Conservation (phyloP, 2,888 invertebrate species). For the Adelognathus sp. region DNA sequence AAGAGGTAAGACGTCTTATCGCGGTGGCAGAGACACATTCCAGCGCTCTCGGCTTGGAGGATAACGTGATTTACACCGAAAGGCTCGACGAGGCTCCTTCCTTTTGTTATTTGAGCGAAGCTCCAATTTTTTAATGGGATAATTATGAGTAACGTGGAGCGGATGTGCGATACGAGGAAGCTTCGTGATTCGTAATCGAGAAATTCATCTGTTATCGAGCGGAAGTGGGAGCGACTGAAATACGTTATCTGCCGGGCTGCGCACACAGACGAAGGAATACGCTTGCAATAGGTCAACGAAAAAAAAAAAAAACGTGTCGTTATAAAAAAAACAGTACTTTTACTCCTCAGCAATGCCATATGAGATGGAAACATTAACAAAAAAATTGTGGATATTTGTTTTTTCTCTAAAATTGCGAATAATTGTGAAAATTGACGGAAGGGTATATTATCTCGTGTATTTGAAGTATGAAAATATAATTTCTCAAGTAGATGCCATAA, state of each 20-base stretch:
- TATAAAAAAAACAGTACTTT: no score
- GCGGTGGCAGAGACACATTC: slow-evolving; percentile 35
- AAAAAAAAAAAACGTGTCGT: not conserved
- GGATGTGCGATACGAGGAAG: not conserved
- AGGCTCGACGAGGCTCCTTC: slow-evolving; percentile 20
- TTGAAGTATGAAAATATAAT: no score
- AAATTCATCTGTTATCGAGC: not conserved
- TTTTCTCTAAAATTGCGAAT: no score
- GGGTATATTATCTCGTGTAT: no score
- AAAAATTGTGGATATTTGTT: no score
- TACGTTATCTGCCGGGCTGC: not conserved
- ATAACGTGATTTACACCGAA: slow-evolving; percentile 19
- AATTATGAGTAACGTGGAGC: not conserved
- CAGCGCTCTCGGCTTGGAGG: slow-evolving; percentile 25
- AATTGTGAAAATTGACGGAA: no score
- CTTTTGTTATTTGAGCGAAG: not conserved
- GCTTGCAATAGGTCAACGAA: not conserved
- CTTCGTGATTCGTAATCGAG: slow-evolving; percentile 9
- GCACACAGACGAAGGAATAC: no score
- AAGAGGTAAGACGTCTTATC: slow-evolving; percentile 36
- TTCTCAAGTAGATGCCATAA: no score
- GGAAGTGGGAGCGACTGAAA: slow-evolving; percentile 4
- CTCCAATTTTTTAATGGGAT: not conserved
- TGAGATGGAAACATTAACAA: no score
- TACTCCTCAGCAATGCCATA: no score